Conservation (phyloP, 2,888 invertebrate genomes). For the Brenthis daphne region DNA sequence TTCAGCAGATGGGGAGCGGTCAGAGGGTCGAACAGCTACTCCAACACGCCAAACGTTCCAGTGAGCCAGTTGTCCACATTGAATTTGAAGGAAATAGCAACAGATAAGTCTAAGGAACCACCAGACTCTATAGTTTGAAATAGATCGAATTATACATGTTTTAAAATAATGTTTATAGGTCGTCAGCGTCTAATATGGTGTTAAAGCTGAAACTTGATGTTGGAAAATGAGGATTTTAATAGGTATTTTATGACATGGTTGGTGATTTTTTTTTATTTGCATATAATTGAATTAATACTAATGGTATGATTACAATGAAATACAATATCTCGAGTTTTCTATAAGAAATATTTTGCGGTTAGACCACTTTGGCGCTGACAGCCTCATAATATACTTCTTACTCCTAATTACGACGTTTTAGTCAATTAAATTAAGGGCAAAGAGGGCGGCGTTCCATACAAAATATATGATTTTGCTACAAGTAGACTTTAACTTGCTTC, state of each 20-base stretch:
- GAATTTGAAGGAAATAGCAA: conserved; percentile 55
- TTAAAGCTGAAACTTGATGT: background rate
- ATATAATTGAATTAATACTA: too few relatives aligned
- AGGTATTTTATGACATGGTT: too few relatives aligned
- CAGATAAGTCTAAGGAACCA: conserved; percentile 49
- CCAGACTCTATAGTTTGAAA: conserved; percentile 58
- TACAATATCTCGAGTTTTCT: too few relatives aligned
- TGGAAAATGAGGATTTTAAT: too few relatives aligned
- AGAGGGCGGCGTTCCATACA: conserved; percentile 4
- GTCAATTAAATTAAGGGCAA: background rate
- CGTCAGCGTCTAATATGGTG: too few relatives aligned
- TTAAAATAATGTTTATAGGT: background rate
- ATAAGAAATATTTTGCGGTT: too few relatives aligned
- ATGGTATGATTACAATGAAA: too few relatives aligned
- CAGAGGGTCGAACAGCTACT: conserved; percentile 76
- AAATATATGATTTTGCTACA: background rate
- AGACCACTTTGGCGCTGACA: too few relatives aligned
- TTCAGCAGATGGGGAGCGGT: conserved; percentile 78
- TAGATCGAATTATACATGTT: background rate
- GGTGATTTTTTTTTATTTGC: too few relatives aligned
- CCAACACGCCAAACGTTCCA: conserved; percentile 56
- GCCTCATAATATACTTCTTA: too few relatives aligned
- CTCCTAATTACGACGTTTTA: too few relatives aligned
- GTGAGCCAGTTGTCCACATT: conserved; percentile 71
- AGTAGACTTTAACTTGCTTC: conserved; percentile 13